phyloP scores from a whole-genome alignment of 2,797 vertebrate genomes.

The Neomorphus geoffroyi region DNA sequence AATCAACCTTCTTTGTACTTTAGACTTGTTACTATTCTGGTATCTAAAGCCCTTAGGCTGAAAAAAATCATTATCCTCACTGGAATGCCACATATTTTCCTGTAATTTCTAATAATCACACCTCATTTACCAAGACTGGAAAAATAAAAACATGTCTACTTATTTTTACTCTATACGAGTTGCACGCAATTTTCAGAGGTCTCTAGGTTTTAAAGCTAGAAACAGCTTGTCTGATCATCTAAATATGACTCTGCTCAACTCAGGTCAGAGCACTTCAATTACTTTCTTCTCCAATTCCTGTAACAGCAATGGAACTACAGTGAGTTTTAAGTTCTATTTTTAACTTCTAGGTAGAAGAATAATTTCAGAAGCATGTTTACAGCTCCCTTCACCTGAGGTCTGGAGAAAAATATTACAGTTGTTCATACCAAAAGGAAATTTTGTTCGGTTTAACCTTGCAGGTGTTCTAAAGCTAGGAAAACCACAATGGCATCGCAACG shows the following conservation, averaged over 20 bases:
- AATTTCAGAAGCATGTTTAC: constrained; percentile 20
- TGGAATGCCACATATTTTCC: not conserved
- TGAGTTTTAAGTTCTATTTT: not conserved
- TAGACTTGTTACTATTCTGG: constrained; percentile 30
- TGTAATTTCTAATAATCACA: constrained; percentile 12
- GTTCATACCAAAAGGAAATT: not conserved
- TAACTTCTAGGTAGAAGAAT: not conserved
- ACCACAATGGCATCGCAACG: not conserved
- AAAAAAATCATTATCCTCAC: constrained; percentile 17
- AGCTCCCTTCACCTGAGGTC: not conserved
- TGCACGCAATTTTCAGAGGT: not conserved
- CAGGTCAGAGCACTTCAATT: constrained; percentile 8
- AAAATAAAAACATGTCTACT: not conserved
- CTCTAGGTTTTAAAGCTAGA: not conserved
- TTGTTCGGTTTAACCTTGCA: not conserved
- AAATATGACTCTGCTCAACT: not conserved
- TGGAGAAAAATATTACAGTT: not conserved
- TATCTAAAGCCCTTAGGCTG: constrained; percentile 18
- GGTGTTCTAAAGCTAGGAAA: not conserved
- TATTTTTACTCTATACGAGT: not conserved
- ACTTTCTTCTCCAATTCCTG: constrained; percentile 11
- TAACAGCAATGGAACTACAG: not conserved
- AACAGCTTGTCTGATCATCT: not conserved
- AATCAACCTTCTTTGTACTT: constrained; percentile 51
- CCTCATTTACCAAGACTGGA: not conserved